These are phyloP conservation scores for Microctenopoma steveboyesi DNA, from an alignment of 2,797 vertebrate genomes.

Conservation along the genomic window DNA sequence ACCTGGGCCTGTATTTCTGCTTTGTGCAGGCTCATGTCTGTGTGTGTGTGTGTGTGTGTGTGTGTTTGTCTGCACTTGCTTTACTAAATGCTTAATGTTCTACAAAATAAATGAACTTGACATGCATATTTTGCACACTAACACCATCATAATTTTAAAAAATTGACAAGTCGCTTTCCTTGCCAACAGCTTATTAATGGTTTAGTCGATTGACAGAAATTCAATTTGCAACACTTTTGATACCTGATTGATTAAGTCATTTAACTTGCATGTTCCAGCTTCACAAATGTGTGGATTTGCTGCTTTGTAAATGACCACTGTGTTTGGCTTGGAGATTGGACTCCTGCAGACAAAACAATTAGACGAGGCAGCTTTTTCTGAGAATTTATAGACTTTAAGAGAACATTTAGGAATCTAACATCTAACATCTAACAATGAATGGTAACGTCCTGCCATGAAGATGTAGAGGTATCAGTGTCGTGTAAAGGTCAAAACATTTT, in stretches of 20 bases:
- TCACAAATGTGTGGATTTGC: not conserved
- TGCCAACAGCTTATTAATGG: conserved; percentile 7
- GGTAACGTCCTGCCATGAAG: not conserved
- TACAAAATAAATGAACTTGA: conserved; percentile 47
- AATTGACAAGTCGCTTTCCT: conserved; percentile 11
- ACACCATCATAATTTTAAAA: conserved; percentile 32
- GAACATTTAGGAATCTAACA: not conserved
- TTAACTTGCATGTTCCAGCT: not conserved
- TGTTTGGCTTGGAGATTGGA: not conserved
- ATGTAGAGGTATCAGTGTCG: not conserved
- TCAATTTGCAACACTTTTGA: not conserved
- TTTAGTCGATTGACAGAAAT: not conserved
- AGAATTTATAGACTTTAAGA: not conserved
- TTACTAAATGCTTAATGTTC: conserved; percentile 20
- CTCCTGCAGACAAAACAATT: not conserved
- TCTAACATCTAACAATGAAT: too few relatives aligned
- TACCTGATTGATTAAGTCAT: not conserved
- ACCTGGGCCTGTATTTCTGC: conserved; percentile 19
- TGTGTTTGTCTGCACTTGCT: not conserved
- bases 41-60: not conserved
- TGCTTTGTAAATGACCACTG: not conserved
- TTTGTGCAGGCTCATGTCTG: conserved; percentile 5
- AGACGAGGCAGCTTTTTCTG: not conserved
- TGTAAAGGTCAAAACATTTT: not conserved
- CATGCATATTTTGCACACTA: conserved; percentile 39